These are phyloP conservation scores for Drosophila nigromelanica DNA, from an alignment of 1,140 invertebrate species.

Conservation along the genomic window DNA sequence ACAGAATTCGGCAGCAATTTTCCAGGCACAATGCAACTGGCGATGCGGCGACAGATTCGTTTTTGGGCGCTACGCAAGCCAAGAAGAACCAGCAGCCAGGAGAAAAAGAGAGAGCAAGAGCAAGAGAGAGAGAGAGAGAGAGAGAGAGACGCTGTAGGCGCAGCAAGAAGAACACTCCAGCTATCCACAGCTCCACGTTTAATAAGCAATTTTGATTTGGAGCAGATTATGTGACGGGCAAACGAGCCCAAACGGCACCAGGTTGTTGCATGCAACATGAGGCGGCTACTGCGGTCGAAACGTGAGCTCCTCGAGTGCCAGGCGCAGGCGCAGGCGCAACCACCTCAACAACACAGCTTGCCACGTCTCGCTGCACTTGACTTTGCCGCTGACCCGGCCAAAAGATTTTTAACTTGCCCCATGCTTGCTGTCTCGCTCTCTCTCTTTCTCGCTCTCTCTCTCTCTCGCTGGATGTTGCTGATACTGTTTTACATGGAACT, in stretches of 20 bases:
- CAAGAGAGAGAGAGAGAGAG: not conserved
- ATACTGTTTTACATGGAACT: constrained; percentile 83
- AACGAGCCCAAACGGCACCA: constrained; percentile 53
- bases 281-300: constrained; percentile 58
- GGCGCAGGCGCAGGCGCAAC: constrained; percentile 8
- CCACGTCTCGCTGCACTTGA: constrained; percentile 68
- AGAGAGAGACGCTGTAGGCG: constrained; percentile 2
- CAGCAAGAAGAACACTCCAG: constrained; percentile 7
- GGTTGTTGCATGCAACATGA: constrained; percentile 74
- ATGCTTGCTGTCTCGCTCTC: constrained; percentile 6
- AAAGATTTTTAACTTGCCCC: constrained; percentile 73
- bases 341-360: constrained; percentile 1
- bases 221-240: constrained; percentile 78
- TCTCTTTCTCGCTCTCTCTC: not conserved
- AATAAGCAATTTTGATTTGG: constrained; percentile 82
- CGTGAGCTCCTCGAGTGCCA: constrained; percentile 28
- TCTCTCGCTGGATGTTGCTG: constrained; percentile 37
- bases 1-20: constrained; percentile 68
- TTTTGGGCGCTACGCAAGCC: constrained; percentile 61
- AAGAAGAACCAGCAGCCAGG: constrained; percentile 3
- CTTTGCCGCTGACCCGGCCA: constrained; percentile 72
- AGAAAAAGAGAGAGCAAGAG: not conserved
- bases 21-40: constrained; percentile 24
- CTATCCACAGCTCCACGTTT: constrained; percentile 59
- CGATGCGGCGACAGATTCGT: constrained; percentile 78